Conservation (phyloP, 2,113 vertebrate genomes). For the Corvus cornix region DNA sequence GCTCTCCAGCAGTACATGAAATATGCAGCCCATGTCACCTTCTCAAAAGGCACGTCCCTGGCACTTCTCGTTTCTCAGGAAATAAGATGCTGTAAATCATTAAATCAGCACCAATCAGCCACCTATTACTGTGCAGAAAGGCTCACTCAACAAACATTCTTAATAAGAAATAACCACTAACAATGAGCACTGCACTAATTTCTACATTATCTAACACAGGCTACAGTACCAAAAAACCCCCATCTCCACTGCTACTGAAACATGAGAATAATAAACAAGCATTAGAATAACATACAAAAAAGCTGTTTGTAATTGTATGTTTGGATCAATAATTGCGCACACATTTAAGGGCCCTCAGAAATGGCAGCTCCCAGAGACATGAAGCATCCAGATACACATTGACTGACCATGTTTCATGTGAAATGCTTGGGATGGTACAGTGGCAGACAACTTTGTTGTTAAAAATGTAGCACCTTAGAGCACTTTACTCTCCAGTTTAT, state of each 20-base stretch:
- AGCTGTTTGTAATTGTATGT: neutral
- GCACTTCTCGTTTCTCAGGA: neutral
- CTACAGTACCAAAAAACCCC: neutral
- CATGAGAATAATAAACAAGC: neutral
- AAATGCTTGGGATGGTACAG: neutral
- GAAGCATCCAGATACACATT: neutral
- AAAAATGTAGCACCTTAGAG: neutral
- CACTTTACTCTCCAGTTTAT: neutral
- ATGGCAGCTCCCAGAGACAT: neutral
- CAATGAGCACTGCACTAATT: neutral
- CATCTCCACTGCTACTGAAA: neutral
- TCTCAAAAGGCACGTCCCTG: neutral
- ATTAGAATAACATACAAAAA: neutral
- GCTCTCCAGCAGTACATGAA: neutral
- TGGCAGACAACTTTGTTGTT: neutral
- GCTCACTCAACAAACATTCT: neutral
- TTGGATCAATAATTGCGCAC: neutral
- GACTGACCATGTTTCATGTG: neutral
- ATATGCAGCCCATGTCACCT: neutral
- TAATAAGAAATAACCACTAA: neutral
- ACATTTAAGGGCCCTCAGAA: neutral
- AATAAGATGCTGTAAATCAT: neutral
- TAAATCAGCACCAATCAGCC: constrained; percentile 10
- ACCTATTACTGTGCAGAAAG: neutral
- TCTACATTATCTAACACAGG: neutral